Conservation (phyloP, 2,113 vertebrate species). For the Cichladusa arquata region DNA sequence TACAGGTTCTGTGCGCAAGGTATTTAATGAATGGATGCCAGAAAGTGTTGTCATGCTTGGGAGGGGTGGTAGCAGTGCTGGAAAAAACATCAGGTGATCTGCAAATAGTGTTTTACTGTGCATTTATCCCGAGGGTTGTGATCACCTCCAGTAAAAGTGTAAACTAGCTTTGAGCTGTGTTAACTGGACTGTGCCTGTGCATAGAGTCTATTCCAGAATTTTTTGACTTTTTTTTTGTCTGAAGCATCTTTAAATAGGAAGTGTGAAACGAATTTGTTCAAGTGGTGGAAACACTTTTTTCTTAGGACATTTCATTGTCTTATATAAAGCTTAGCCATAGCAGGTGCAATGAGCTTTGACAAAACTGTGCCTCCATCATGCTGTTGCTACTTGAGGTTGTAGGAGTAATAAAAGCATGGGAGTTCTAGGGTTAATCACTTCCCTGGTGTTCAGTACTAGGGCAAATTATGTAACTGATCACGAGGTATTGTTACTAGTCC, state of each 20-base stretch:
- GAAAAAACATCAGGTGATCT: not conserved
- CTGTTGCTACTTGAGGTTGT: not conserved
- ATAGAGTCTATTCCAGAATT: not conserved
- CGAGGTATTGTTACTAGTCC: not conserved
- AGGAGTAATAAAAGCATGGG: not conserved
- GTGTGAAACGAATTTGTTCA: not conserved
- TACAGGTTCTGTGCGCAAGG: constrained; percentile 89
- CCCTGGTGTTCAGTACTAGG: not conserved
- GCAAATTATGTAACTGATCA: not conserved
- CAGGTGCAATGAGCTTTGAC: not conserved
- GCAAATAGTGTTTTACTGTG: not conserved
- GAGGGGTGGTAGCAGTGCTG: not conserved
- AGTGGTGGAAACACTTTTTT: not conserved
- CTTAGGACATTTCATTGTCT: not conserved
- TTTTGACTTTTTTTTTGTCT: not conserved
- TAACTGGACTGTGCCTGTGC: not conserved
- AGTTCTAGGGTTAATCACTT: not conserved
- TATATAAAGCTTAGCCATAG: not conserved
- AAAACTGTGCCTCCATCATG: not conserved
- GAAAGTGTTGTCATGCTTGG: not conserved
- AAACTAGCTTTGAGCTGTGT: not conserved
- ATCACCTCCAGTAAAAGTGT: not conserved
- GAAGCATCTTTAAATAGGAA: not conserved
- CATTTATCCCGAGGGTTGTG: not conserved
- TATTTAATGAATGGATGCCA: constrained; percentile 7